These are phyloP conservation scores for Halcyon leucocephala DNA, from an alignment of 2,797 vertebrate species.

Conservation along the genomic window DNA sequence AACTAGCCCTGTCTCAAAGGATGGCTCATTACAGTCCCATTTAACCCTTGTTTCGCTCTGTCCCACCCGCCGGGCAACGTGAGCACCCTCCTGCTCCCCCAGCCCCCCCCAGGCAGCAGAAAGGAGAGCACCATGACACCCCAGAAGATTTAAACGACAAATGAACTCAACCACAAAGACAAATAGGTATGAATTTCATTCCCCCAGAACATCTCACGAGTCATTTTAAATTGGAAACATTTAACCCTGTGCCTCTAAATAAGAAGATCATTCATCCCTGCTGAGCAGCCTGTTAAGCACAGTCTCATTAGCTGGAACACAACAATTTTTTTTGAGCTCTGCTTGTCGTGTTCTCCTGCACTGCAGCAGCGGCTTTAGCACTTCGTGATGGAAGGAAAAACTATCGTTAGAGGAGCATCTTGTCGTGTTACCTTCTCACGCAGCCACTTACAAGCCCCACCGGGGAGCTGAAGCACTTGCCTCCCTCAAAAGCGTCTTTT, in stretches of 20 bases:
- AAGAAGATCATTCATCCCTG: conserved; percentile 36
- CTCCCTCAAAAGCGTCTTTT: conserved; percentile 58
- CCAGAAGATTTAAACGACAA: not conserved
- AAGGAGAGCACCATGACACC: not conserved
- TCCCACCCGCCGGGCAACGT: not conserved
- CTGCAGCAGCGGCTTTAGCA: conserved; percentile 74
- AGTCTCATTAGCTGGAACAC: conserved; percentile 41
- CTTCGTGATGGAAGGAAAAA: conserved; percentile 13
- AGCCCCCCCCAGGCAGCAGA: not conserved
- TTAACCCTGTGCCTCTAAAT: not conserved
- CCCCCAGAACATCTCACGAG: not conserved
- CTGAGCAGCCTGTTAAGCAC: conserved; percentile 30
- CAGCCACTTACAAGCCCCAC: conserved; percentile 9
- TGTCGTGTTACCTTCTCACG: conserved; percentile 1
- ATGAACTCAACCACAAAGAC: not conserved
- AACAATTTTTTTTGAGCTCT: not conserved
- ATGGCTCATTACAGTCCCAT: not conserved
- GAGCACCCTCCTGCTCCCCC: not conserved
- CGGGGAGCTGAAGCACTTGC: not conserved
- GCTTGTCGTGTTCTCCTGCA: conserved; percentile 72
- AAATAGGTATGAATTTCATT: not conserved
- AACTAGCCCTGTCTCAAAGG: not conserved
- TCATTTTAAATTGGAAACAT: not conserved
- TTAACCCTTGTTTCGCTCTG: conserved; percentile 15
- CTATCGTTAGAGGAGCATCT: not conserved